Percentiles rank a stretch among this genome's conserved stretches.
These are phyloP conservation scores for Ophion costatus DNA, from an alignment of 2,888 invertebrate species.

Conservation along the genomic window DNA sequence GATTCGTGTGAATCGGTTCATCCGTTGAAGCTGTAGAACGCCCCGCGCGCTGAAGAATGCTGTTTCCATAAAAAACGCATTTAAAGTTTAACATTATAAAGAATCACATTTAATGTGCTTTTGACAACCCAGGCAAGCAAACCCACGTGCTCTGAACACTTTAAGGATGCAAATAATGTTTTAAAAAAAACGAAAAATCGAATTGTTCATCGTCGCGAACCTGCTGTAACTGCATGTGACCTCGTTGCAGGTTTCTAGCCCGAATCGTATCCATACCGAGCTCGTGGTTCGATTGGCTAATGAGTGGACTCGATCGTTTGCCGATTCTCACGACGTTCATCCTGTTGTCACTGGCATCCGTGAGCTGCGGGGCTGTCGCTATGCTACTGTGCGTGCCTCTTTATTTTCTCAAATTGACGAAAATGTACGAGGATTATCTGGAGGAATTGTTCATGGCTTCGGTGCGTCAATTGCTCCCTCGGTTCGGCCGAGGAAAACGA, in stretches of 20 bases:
- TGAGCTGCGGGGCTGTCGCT: constrained; percentile 91
- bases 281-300: constrained; percentile 87
- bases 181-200: no score
- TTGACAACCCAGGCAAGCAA: no score
- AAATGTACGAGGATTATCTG: constrained; percentile 90
- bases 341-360: constrained; percentile 87
- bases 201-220: constrained; percentile 32
- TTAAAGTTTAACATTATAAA: no score
- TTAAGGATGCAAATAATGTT: no score
- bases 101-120: no score
- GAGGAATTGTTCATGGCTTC: constrained; percentile 86
- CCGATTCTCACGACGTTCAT: constrained; percentile 88
- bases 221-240: constrained; percentile 27
- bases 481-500: constrained; percentile 74
- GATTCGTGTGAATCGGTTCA: no score
- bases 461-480: constrained; percentile 82
- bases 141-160: no score
- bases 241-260: constrained; percentile 83
- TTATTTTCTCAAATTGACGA: constrained; percentile 86
- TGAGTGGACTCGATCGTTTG: constrained; percentile 88
- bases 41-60: no score
- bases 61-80: no score
- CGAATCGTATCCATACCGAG: constrained; percentile 82
- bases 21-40: no score
- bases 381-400: constrained; percentile 83